phyloP scores from a whole-genome alignment of 2,888 invertebrate species.

The Lamellibrachia columna region DNA sequence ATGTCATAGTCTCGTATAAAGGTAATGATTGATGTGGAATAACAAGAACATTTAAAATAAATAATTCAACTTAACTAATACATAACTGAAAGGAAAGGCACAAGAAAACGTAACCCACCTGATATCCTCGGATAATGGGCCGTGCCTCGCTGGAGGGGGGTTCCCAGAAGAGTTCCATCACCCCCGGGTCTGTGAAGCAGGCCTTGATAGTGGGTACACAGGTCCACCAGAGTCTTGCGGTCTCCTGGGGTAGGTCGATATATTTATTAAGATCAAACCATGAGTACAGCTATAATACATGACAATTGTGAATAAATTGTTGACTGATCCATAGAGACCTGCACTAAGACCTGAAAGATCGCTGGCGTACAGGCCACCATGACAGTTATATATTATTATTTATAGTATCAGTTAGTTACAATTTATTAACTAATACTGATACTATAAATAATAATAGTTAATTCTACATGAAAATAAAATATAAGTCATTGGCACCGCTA shows the following conservation, averaged over 20 bases:
- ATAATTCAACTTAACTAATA: not conserved
- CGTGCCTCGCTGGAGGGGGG: constrained; percentile 41
- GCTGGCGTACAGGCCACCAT: too few species aligned
- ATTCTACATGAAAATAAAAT: too few species aligned
- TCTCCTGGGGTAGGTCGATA: constrained; percentile 26
- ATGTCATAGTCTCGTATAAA: not conserved
- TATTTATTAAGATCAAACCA: not conserved
- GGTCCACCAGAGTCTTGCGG: constrained; percentile 43
- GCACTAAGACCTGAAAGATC: too few species aligned
- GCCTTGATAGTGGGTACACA: constrained; percentile 60
- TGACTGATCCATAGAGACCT: too few species aligned
- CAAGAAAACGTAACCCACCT: constrained; percentile 43
- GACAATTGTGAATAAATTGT: too few species aligned
- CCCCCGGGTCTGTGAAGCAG: constrained; percentile 59
- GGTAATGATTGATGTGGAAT: not conserved
- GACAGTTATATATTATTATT: too few species aligned
- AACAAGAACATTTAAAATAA: not conserved
- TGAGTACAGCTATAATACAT: too few species aligned
- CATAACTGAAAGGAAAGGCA: not conserved
- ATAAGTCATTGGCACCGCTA: too few species aligned
- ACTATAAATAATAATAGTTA: too few species aligned
- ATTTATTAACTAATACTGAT: too few species aligned
- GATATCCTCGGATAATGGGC: constrained; percentile 56
- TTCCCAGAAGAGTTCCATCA: constrained; percentile 64
- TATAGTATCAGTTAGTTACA: too few species aligned